phyloP scores from a whole-genome alignment of 2,888 invertebrate species.

The Drosophila neutralis region DNA sequence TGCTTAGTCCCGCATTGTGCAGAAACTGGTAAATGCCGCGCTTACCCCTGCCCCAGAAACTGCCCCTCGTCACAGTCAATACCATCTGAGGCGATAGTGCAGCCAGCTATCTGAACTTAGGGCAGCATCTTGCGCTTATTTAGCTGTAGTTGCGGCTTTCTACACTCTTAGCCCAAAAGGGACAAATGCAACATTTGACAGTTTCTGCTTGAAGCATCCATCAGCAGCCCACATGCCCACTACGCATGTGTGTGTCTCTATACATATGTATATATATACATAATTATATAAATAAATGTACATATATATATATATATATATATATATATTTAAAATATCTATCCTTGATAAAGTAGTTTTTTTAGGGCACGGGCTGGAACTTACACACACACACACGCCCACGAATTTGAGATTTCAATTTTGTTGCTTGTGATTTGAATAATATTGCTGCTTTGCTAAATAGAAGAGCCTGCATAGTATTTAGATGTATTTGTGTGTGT shows the following conservation, averaged over 20 bases:
- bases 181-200: constrained; percentile 48
- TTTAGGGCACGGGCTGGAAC: constrained; percentile 11
- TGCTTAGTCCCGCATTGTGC: constrained; percentile 12
- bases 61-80: not conserved
- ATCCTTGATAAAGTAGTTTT: constrained; percentile 17
- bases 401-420: constrained; percentile 5
- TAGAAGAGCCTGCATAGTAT: not conserved
- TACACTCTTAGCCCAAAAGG: constrained; percentile 31
- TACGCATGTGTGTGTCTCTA: constrained; percentile 29
- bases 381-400: constrained; percentile 27
- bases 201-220: constrained; percentile 27
- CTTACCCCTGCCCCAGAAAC: constrained; percentile 1
- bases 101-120: constrained; percentile 10
- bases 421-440: not conserved
- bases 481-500: not conserved
- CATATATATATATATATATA: not conserved
- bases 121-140: constrained; percentile 41
- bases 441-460: not conserved
- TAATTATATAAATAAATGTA: not conserved
- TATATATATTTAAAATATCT: not conserved
- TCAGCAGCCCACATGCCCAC: constrained; percentile 41
- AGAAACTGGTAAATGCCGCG: constrained; percentile 56
- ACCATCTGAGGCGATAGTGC: constrained; percentile 36
- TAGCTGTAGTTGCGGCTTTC: constrained; percentile 32
- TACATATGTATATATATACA: constrained; percentile 6